Base-by-base conservation (phyloP, 2,797 vertebrate species). In the Pterois miles region DNA sequence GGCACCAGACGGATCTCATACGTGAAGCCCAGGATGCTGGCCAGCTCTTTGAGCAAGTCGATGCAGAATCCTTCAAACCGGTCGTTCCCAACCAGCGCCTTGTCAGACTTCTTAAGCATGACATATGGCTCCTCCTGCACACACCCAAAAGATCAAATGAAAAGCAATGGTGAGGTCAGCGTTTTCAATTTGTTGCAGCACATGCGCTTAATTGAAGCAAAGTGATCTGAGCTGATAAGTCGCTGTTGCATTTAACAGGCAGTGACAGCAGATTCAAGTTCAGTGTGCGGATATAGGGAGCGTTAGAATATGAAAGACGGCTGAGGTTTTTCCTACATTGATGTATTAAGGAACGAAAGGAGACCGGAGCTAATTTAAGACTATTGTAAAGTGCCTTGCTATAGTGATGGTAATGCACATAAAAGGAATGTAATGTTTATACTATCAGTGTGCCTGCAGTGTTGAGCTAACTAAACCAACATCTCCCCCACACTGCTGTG, bases 61-160 rank as follows among this genome's bases (percentile, higher is more conserved):
- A 99, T 96, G 94, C 98, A 99, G 95, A 97, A 99, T 38, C 98
- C 98, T 94, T 99, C 98, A 18, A 99, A 99, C 22, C 98, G 97
- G 78, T 99, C 97, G 1, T 99, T 99, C 68, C 98, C 98, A 0
- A 97, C 96, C 38, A 99, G 95, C 12, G 97, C 96, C 10, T 96
- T 97, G 95, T 99, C 97, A 0, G 98, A 99, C 90, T 97, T 99
- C 80, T 97, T 97, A 95, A 99, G 99, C 98, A 99, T 99, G 93
- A 99, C 97, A 54, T 99, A 99, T 83, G 98, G 98, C 90, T 99
- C 98, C 89, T 99, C 98, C 98, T 99, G 93, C 48, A 66, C 71
- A 85, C 65, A 77, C 72, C 86, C 76, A 91, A 91, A 92, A 92
- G 88, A 93, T 91, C 63, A 92, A 92, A 33, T 88, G 83, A 87